Evolutionary conservation across 2,113 vertebrate species (phyloP).

Genomic region (mouse (Mus musculus)): GRCm39 chr4:40694001-40694500

Average conservation of each 20-base stretch:
- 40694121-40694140: conserved; percentile 38
- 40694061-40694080: conserved; percentile 22
- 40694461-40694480: no score
- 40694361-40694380: neutral
- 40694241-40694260: neutral
- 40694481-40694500: neutral
- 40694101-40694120: neutral
- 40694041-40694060: neutral
- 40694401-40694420: neutral
- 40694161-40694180: neutral
- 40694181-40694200: neutral
- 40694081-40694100: conserved; percentile 22
- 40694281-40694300: neutral
- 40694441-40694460: neutral
- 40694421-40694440: neutral
- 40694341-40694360: neutral
- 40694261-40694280: neutral
- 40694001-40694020: neutral
- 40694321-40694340: neutral
- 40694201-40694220: neutral
- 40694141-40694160: neutral
- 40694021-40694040: neutral
- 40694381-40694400: neutral
- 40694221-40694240: neutral
- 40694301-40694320: neutral